A percentile compares a stretch with the other conserved stretches of the same genome.
phyloP scores from a whole-genome alignment of 2,113 vertebrate species.

The Boulengeromyrus knoepffleri region DNA sequence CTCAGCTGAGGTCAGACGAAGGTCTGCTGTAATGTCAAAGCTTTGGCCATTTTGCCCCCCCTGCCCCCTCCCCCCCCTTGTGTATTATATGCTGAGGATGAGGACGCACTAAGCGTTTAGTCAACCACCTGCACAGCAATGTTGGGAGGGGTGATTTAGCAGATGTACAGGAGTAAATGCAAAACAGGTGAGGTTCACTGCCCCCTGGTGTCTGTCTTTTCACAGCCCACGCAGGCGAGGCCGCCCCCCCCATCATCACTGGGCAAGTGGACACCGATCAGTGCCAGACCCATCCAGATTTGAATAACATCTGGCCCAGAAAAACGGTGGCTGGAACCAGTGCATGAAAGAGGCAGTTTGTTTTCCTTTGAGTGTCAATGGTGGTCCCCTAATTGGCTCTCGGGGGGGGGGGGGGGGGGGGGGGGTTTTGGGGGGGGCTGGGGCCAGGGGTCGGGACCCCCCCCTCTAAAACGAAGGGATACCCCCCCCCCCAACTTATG shows the following conservation, averaged over 20 bases:
- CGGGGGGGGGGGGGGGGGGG: background rate
- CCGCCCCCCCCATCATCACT: background rate
- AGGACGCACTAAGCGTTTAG: background rate
- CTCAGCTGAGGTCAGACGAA: background rate
- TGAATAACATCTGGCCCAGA: slow-evolving; percentile 11
- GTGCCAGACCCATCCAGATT: background rate
- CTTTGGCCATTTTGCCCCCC: background rate
- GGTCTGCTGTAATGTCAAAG: background rate
- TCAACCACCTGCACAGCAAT: background rate
- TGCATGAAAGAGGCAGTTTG: background rate
- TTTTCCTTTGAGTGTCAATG: background rate
- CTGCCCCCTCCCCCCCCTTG: background rate
- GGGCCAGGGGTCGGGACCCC: no score
- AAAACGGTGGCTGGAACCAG: background rate
- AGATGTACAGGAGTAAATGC: background rate
- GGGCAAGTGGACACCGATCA: background rate
- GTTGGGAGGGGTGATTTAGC: background rate
- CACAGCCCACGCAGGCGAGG: background rate
- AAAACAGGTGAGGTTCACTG: background rate
- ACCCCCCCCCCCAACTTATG: no score
- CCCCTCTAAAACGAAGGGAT: no score
- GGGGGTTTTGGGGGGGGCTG: background rate
- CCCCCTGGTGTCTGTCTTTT: background rate
- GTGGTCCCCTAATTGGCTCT: background rate
- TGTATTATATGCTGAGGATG: background rate